These are phyloP conservation scores for Drosophila percnosoma DNA, from an alignment of 2,888 invertebrate genomes.

Conservation along the genomic window DNA sequence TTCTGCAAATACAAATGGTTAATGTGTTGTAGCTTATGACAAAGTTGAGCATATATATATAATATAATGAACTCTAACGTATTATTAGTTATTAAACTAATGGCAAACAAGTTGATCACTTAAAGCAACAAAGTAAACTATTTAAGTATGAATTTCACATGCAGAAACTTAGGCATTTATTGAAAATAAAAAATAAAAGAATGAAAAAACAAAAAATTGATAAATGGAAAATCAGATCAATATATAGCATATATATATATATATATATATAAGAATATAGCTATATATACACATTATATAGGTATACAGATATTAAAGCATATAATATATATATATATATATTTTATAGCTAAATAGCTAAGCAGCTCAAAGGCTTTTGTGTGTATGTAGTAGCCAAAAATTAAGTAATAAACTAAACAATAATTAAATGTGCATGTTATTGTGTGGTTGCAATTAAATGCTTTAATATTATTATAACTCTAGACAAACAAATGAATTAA, in stretches of 20 bases:
- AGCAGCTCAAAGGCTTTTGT: constrained; percentile 74
- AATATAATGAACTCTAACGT: constrained; percentile 53
- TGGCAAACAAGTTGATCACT: constrained; percentile 47
- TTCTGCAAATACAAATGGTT: constrained; percentile 39
- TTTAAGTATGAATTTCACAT: constrained; percentile 56
- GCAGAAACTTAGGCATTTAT: constrained; percentile 73
- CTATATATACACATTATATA: constrained; percentile 50
- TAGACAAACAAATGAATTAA: constrained; percentile 33
- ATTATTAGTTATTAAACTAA: constrained; percentile 61
- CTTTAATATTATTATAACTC: constrained; percentile 64
- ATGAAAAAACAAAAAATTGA: constrained; percentile 23
- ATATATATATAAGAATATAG: too few relatives aligned
- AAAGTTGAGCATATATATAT: constrained; percentile 61
- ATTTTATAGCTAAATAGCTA: constrained; percentile 68
- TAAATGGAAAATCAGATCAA: constrained; percentile 14
- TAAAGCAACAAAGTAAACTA: constrained; percentile 49
- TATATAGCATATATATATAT: neutral
- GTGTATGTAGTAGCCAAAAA: constrained; percentile 72
- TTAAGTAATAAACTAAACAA: constrained; percentile 58
- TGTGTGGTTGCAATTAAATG: constrained; percentile 65
- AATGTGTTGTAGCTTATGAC: constrained; percentile 53
- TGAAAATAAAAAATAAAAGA: constrained; percentile 38
- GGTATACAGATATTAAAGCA: constrained; percentile 32
- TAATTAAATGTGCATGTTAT: constrained; percentile 66
- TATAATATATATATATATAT: constrained; percentile 33